Percentiles rank a stretch among this genome's conserved stretches.
phyloP scores from a whole-genome alignment of 2,113 vertebrate species.

The Diadophis punctatus region DNA sequence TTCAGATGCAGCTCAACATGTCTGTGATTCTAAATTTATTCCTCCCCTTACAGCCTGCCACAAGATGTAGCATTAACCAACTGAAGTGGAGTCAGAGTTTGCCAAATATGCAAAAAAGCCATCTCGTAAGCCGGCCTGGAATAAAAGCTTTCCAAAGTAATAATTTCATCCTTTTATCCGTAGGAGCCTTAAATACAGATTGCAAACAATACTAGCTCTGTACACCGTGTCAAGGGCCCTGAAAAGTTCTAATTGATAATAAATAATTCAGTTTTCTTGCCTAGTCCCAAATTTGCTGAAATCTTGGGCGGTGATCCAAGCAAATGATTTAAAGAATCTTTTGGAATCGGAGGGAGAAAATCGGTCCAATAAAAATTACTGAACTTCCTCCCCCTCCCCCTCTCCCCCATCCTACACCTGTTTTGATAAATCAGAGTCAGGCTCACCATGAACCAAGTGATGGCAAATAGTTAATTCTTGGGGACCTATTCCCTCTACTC shows the following conservation, averaged over 20 bases:
- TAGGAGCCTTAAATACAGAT: slow-evolving; percentile 64
- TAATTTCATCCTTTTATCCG: slow-evolving; percentile 68
- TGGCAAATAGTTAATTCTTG: background rate
- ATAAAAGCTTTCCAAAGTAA: slow-evolving; percentile 65
- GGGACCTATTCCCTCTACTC: background rate
- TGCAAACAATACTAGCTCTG: slow-evolving; percentile 62
- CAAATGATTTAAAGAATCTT: slow-evolving; percentile 49
- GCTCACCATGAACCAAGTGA: background rate
- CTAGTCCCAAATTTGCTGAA: slow-evolving; percentile 58
- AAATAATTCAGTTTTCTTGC: slow-evolving; percentile 67
- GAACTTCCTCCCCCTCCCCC: background rate
- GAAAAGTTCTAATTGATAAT: slow-evolving; percentile 69
- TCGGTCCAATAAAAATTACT: slow-evolving; percentile 59
- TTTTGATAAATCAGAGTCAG: background rate
- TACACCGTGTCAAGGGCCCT: slow-evolving; percentile 61
- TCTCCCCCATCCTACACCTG: background rate
- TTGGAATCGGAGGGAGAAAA: slow-evolving; percentile 31
- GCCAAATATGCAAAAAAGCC: slow-evolving; percentile 67
- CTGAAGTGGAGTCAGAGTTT: slow-evolving; percentile 28
- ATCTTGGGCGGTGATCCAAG: slow-evolving; percentile 62
- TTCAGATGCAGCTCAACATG: background rate
- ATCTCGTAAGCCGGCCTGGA: slow-evolving; percentile 41
- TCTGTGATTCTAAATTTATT: background rate
- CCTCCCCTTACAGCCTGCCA: background rate
- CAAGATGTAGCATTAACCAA: background rate